Evolutionary conservation across 2,888 invertebrate species (phyloP), one percentile per base, ranked within the genome.

Genomic region (Ellobium chinense): DNA sequence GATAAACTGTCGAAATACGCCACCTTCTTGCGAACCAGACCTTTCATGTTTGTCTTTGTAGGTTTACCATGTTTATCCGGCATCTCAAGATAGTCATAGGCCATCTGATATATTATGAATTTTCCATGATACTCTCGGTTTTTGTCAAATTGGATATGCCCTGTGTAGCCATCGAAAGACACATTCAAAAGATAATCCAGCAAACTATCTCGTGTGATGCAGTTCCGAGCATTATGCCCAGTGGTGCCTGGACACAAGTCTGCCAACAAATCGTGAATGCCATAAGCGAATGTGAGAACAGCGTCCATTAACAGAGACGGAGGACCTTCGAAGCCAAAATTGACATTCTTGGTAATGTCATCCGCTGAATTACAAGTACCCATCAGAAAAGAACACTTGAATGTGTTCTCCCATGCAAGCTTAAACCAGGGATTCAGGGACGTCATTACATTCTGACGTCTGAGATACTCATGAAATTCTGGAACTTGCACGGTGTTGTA

Each of bases 391-490:
- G 82, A 58, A 29, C 77, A 77, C 1, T 65, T 65, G 18, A 14
- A 39, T 24, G 62, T 65, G 9, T 75, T 80, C 62, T 84, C 83
- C 90, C 90, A 90, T 82, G 86, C 85, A 34, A 85, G 84, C 34
- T 80, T 80, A 18, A 90, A 85, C 88, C 89, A 89, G 0, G 88
- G 88, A 76, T 90, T 89, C 14, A 27, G 29, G 4, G 60, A 80
- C 0, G 78, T 80, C 1, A 34, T 37, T 14, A 88, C 87, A 5
- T 69, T 81, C n/a, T 88, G 81, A 2, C 80, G 65, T 27, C 86
- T 84, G 80, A 89, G 88, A 72, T 88, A 88, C 0, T 81, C 68
- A 18, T 86, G 84, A 73, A 88, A 89, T 37, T 84, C 85, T 1
- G 78, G 66, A 54, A 83, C 83, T 12, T 31, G 18, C 2, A 54